Percentiles rank a stretch among this genome's conserved stretches.
Evolutionary conservation across 1,140 invertebrate species (phyloP).

Genomic region (Eurosta solidaginis): DNA sequence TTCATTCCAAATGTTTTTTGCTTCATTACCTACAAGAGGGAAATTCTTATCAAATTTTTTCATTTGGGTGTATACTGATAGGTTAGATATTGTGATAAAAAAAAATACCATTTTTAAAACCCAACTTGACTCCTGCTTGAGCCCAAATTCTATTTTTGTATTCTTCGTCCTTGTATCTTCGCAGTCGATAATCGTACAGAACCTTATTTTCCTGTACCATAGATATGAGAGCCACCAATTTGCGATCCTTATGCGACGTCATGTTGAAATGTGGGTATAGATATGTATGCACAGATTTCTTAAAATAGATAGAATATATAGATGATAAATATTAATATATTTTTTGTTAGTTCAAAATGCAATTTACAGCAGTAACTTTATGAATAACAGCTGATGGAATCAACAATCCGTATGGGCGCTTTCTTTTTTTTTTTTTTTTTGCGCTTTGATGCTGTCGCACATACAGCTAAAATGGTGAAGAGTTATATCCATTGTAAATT

Average conservation of each 20-base stretch:
- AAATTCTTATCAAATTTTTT: neutral
- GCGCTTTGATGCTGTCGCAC: too few relatives aligned
- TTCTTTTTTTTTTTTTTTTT: too few relatives aligned
- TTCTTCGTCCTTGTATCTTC: neutral
- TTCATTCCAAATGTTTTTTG: neutral
- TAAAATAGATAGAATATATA: too few relatives aligned
- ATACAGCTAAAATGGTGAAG: too few relatives aligned
- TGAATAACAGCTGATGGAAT: too few relatives aligned
- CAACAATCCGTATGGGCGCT: too few relatives aligned
- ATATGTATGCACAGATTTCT: neutral
- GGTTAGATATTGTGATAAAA: too few relatives aligned
- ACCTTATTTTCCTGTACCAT: neutral
- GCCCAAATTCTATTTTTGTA: neutral
- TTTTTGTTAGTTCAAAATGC: too few relatives aligned
- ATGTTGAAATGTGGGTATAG: neutral
- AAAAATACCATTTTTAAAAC: neutral
- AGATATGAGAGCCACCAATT: neutral
- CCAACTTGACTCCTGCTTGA: neutral
- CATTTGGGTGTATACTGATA: too few relatives aligned
- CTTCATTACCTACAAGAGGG: neutral
- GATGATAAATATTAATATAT: too few relatives aligned
- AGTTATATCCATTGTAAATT: too few relatives aligned
- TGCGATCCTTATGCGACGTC: neutral
- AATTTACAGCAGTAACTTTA: too few relatives aligned
- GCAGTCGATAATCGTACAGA: neutral